A percentile compares a stretch with the other conserved stretches of the same genome.
Evolutionary conservation across 2,113 vertebrate genomes (phyloP).

Genomic region (Litocranius walleri): DNA sequence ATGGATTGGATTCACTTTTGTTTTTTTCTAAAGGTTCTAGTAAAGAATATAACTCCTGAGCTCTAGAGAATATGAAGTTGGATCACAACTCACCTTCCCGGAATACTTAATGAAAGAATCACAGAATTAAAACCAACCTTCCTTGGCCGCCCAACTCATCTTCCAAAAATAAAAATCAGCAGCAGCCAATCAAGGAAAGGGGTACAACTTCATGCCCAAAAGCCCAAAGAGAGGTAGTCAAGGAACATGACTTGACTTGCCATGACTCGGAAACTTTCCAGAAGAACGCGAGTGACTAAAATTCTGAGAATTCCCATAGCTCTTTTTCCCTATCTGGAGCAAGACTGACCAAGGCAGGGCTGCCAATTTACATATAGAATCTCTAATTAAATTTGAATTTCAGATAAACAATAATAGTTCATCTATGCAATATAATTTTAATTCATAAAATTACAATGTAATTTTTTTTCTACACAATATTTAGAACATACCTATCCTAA

Average conservation of each 20-base stretch:
- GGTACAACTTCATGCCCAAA: neutral
- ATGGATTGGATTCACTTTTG: neutral
- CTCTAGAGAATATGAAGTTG: neutral
- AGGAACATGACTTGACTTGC: neutral
- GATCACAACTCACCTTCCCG: neutral
- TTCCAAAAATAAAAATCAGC: neutral
- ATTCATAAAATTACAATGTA: neutral
- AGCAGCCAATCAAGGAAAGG: neutral
- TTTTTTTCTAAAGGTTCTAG: neutral
- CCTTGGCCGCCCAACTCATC: rapidly evolving
- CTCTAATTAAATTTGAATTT: neutral
- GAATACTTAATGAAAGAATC: neutral
- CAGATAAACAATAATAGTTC: neutral
- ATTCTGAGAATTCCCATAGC: neutral
- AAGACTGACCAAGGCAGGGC: neutral
- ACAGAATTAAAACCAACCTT: neutral
- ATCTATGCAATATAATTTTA: neutral
- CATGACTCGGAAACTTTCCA: neutral
- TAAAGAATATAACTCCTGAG: neutral
- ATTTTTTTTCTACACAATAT: neutral
- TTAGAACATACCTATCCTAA: neutral
- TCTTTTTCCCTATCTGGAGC: neutral
- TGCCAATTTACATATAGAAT: neutral
- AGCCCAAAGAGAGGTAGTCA: neutral
- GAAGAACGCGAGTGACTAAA: neutral